These are phyloP conservation scores for Mirza zaza DNA, from an alignment of 2,113 vertebrate species.

Conservation along the genomic window DNA sequence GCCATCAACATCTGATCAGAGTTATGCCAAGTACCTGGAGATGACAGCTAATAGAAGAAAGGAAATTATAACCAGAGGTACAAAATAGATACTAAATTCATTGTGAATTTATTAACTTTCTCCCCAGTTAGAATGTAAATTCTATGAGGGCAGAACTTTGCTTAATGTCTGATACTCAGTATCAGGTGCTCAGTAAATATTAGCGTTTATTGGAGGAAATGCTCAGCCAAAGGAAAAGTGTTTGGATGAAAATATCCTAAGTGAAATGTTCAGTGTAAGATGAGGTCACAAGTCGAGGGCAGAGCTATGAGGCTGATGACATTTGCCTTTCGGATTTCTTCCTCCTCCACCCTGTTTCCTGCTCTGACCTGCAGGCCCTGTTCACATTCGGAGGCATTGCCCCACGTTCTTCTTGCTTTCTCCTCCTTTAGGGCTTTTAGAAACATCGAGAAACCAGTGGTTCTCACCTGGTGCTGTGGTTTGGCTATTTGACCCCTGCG, in stretches of 20 bases:
- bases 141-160: not conserved
- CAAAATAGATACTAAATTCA: not conserved
- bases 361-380: not conserved
- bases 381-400: not conserved
- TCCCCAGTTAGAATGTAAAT: not conserved
- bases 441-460: not conserved
- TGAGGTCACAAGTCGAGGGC: not conserved
- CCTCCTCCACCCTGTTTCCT: not conserved
- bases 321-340: not conserved
- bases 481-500: no score
- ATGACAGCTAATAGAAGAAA: not conserved
- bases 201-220: not conserved
- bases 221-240: not conserved
- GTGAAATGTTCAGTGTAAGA: not conserved
- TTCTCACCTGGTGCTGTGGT: not conserved
- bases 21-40: not conserved
- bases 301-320: not conserved
- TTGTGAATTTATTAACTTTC: not conserved
- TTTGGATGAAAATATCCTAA: not conserved
- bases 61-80: not conserved
- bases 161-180: not conserved
- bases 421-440: not conserved
- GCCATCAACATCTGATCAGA: not conserved
- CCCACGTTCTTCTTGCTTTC: not conserved
- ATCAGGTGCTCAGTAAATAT: not conserved